Conservation (phyloP, 1,140 invertebrate genomes). For the Brachionus manjavacas region DNA sequence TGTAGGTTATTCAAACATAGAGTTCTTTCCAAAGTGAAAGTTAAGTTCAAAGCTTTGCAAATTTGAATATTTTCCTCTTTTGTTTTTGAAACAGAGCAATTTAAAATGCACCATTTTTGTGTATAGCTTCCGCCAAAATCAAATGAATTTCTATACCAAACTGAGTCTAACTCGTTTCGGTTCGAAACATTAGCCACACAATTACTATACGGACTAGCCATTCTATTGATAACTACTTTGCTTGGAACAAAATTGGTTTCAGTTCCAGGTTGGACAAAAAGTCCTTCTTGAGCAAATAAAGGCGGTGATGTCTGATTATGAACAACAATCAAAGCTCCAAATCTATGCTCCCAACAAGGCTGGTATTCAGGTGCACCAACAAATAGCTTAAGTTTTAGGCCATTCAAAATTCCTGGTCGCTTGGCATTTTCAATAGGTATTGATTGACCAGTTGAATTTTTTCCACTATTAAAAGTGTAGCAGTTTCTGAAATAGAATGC, state of each 20-base stretch:
- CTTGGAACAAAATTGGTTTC: neutral
- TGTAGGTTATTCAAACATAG: neutral
- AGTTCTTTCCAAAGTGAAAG: neutral
- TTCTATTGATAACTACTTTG: neutral
- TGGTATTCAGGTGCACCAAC: neutral
- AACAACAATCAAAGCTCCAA: conserved; percentile 5
- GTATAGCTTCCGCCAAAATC: neutral
- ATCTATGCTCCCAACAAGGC: conserved; percentile 2
- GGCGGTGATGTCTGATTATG: neutral
- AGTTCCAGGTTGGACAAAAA: neutral
- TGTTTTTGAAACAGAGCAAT: neutral
- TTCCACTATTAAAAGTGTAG: conserved; percentile 32
- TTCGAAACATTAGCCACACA: neutral
- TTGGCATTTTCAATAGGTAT: neutral
- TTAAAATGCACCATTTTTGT: neutral
- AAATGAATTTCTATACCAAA: neutral
- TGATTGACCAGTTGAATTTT: neutral
- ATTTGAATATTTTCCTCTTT: neutral
- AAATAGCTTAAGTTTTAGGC: neutral
- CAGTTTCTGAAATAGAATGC: conserved; percentile 5
- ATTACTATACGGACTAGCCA: neutral
- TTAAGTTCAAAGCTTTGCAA: neutral
- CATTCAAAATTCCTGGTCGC: neutral
- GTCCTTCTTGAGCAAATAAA: neutral
- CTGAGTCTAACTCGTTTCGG: neutral